Evolutionary conservation across 37 sponge, comb jelly and placozoan species (phyloP).

Genomic region (Mnemiopsis leidyi): DNA sequence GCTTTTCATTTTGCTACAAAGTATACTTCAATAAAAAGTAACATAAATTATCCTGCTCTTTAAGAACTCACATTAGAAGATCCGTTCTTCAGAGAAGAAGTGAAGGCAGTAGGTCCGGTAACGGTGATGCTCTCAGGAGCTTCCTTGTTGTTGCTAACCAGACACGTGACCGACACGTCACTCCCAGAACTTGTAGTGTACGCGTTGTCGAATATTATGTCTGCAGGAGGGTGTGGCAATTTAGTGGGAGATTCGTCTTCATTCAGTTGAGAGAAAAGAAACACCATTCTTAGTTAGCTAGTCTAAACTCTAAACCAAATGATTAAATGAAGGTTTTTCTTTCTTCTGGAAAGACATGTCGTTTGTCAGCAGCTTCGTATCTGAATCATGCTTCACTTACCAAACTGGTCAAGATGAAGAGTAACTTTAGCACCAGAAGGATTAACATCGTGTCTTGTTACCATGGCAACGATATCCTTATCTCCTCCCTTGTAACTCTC

Average conservation of each 20-base stretch:
- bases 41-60: too few species aligned
- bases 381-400: too few species aligned
- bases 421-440: not conserved
- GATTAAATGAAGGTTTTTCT: too few species aligned
- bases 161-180: conserved; percentile 31
- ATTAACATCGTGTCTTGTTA: not conserved
- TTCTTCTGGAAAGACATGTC: too few species aligned
- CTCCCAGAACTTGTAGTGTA: not conserved
- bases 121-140: not conserved
- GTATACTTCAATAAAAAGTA: too few species aligned
- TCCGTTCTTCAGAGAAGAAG: not conserved
- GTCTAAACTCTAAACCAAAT: too few species aligned
- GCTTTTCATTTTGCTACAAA: too few species aligned
- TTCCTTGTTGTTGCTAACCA: not conserved
- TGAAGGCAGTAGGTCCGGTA: not conserved
- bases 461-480: not conserved
- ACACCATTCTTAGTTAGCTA: too few species aligned
- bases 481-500: not conserved
- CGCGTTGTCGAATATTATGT: not conserved
- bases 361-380: too few species aligned
- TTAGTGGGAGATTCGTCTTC: too few species aligned
- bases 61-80: not conserved
- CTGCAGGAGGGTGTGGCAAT: not conserved
- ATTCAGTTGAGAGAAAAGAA: too few species aligned
- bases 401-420: not conserved